Conservation (phyloP, 2,113 vertebrate genomes). For the Saguinus midas region DNA sequence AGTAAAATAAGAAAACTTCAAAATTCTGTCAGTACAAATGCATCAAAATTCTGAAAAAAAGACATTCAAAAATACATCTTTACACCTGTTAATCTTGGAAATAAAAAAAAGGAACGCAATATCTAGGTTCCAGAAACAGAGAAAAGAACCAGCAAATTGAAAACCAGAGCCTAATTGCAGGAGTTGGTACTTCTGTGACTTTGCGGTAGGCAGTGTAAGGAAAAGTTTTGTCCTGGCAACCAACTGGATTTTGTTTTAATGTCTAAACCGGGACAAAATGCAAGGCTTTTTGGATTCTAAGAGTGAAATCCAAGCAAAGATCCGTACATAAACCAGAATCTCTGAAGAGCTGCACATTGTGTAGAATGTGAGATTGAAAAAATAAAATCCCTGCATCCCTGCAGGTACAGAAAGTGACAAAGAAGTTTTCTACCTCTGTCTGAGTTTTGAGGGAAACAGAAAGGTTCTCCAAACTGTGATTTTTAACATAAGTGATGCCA, state of each 20-base stretch:
- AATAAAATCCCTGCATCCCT: neutral
- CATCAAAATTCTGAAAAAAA: neutral
- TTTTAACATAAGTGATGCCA: neutral
- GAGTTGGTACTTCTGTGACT: neutral
- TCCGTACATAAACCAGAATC: neutral
- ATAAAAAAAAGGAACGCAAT: neutral
- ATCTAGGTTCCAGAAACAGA: neutral
- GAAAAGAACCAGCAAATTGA: neutral
- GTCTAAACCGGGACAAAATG: neutral
- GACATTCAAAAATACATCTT: neutral
- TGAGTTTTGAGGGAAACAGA: neutral
- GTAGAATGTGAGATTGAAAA: neutral
- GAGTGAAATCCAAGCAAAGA: neutral
- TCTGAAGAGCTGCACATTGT: neutral
- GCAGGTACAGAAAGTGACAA: neutral
- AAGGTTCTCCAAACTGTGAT: neutral
- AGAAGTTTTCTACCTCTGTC: neutral
- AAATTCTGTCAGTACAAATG: neutral
- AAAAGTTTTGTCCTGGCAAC: neutral
- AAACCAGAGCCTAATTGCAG: neutral
- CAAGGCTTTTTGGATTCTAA: neutral
- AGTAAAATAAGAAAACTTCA: neutral
- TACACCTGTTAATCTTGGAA: neutral
- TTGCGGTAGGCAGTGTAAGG: neutral
- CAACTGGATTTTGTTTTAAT: neutral